A percentile compares a stretch with the other conserved stretches of the same genome.
Evolutionary conservation across 30 jellyfish, hydroid and myxozoan species (phyloP).

Genomic region (Aurelia aurita complex sp. Pacific): DNA sequence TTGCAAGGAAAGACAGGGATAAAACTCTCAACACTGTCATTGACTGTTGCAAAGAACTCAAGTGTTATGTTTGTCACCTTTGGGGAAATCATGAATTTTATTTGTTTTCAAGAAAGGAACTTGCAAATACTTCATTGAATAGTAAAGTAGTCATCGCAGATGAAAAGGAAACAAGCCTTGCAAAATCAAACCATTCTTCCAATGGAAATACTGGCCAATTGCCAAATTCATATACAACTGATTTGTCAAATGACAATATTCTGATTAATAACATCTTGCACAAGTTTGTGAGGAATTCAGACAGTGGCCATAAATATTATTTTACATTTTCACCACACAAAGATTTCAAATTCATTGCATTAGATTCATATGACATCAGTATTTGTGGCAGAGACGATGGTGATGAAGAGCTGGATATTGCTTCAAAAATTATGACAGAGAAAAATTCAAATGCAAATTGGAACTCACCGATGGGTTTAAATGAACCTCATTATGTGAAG

Average conservation of each 20-base stretch:
- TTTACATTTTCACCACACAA: conserved; percentile 76
- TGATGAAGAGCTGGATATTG: conserved; percentile 41
- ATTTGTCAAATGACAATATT: neutral
- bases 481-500: conserved; percentile 69
- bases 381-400: conserved; percentile 56
- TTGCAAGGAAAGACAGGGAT: conserved; percentile 22
- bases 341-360: conserved; percentile 56
- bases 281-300: conserved; percentile 2
- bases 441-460: conserved; percentile 64
- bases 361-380: conserved; percentile 91
- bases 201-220: no score
- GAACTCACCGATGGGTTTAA: conserved; percentile 52
- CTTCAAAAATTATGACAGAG: conserved; percentile 40
- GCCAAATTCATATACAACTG: neutral
- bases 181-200: no score
- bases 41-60: conserved; percentile 26
- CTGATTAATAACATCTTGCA: conserved; percentile 25
- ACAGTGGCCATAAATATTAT: conserved; percentile 57
- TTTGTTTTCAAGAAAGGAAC: conserved; percentile 78
- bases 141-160: conserved; percentile 33
- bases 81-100: conserved; percentile 99
- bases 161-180: neutral
- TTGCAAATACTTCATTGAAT: conserved; percentile 60
- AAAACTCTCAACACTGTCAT: conserved; percentile 36
- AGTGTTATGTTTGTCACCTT: conserved; percentile 80